These are phyloP conservation scores for Holacanthus passer DNA, from an alignment of 2,113 vertebrate species.

Conservation along the genomic window DNA sequence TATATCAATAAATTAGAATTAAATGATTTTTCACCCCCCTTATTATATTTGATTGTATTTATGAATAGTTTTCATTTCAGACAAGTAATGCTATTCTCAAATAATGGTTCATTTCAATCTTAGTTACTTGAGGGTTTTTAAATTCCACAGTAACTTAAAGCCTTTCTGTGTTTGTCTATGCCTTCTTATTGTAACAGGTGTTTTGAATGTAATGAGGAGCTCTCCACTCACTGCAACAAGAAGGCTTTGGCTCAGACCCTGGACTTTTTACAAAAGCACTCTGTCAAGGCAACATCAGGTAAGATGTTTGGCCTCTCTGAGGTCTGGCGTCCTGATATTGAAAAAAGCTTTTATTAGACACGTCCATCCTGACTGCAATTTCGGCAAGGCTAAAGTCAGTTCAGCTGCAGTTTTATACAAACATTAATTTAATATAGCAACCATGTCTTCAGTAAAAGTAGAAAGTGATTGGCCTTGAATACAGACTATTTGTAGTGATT, in stretches of 20 bases:
- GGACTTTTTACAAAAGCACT: conserved; percentile 96
- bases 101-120: conserved; percentile 2
- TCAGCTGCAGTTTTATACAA: background rate
- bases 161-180: conserved; percentile 23
- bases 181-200: conserved; percentile 85
- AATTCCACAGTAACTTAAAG: background rate
- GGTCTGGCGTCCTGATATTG: conserved; percentile 4
- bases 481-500: background rate
- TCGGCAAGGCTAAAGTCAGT: background rate
- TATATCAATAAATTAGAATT: background rate
- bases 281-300: conserved; percentile 92
- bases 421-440: background rate
- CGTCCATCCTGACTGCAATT: background rate
- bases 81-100: background rate
- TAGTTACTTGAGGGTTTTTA: conserved; percentile 5
- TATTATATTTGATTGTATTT: background rate
- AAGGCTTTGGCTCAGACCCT: conserved; percentile 95
- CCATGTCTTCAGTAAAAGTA: background rate
- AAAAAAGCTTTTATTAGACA: conserved; percentile 28
- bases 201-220: conserved; percentile 96
- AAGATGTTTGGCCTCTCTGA: conserved; percentile 58
- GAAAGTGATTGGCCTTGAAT: background rate
- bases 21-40: background rate
- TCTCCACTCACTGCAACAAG: conserved; percentile 96
- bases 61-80: background rate